A percentile compares a stretch with the other conserved stretches of the same genome.
Evolutionary conservation across 2,113 vertebrate genomes (phyloP).

Genomic region (Patagioenas fasciata): DNA sequence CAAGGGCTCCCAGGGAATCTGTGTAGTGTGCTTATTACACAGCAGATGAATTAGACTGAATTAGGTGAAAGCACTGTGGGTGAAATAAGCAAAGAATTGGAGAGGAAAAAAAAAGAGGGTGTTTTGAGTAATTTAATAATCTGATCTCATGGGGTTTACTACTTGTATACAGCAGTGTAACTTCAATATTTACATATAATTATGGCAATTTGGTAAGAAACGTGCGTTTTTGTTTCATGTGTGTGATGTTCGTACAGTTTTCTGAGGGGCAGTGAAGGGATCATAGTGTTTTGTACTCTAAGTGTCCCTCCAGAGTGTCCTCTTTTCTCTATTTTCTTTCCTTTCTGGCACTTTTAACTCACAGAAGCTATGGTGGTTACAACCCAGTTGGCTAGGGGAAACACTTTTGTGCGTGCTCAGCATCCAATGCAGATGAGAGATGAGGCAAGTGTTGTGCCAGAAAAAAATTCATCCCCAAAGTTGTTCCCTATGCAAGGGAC

Average conservation of each 20-base stretch:
- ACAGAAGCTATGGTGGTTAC: background rate
- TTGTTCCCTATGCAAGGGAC: background rate
- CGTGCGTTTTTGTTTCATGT: background rate
- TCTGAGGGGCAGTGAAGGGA: background rate
- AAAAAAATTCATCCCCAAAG: background rate
- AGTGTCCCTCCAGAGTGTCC: background rate
- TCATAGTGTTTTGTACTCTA: background rate
- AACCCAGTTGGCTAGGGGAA: background rate
- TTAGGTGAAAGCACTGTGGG: background rate
- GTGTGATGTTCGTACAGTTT: background rate
- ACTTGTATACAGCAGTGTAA: background rate
- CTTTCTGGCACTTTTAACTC: background rate
- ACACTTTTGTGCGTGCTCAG: background rate
- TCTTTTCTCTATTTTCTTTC: background rate
- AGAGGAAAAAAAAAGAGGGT: background rate
- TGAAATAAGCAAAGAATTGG: background rate
- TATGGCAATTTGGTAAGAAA: background rate
- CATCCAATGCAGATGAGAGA: background rate
- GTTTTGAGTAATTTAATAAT: slow-evolving; percentile 4
- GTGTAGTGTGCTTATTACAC: background rate
- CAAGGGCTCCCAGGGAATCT: background rate
- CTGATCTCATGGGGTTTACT: background rate
- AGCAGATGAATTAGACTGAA: background rate
- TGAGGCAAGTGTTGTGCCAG: background rate
- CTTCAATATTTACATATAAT: background rate